Evolutionary conservation across 2,888 invertebrate genomes (phyloP).

Genomic region (Taenaris catops): DNA sequence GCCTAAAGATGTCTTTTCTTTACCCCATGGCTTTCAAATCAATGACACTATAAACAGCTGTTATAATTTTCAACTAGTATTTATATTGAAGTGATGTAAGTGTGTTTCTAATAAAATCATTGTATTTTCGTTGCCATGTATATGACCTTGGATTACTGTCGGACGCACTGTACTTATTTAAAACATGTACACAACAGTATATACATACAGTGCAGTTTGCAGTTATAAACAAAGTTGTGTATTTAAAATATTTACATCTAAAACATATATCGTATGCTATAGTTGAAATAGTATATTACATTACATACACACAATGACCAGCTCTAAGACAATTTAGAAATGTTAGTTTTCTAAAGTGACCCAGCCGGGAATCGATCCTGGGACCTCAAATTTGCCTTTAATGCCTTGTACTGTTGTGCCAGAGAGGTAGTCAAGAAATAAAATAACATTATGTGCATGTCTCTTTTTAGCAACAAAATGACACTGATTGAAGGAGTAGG

Average conservation of each 20-base stretch:
- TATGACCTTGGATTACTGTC: conserved; percentile 18
- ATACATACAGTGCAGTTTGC: too few species aligned
- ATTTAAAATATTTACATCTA: neutral
- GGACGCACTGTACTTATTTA: too few species aligned
- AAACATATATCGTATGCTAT: too few species aligned
- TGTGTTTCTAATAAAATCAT: conserved; percentile 6
- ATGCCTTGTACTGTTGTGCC: too few species aligned
- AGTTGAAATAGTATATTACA: conserved; percentile 5
- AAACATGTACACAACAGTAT: neutral
- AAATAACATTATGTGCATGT: too few species aligned
- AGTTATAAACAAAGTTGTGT: too few species aligned
- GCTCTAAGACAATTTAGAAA: too few species aligned
- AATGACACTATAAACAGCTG: conserved; percentile 15
- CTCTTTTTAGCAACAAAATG: conserved; percentile 79
- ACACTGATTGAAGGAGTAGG: conserved; percentile 90
- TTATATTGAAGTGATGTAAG: conserved; percentile 13
- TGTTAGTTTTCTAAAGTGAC: too few species aligned
- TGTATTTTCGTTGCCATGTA: conserved; percentile 13
- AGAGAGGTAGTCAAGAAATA: too few species aligned
- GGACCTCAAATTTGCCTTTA: too few species aligned
- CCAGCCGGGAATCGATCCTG: too few species aligned
- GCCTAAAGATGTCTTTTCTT: conserved; percentile 6
- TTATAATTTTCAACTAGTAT: conserved; percentile 1
- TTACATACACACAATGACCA: too few species aligned
- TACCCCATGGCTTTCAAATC: conserved; percentile 27